Evolutionary conservation across 2,113 vertebrate genomes (phyloP).

Genomic region (Sinocyclocheilus grahami): DNA sequence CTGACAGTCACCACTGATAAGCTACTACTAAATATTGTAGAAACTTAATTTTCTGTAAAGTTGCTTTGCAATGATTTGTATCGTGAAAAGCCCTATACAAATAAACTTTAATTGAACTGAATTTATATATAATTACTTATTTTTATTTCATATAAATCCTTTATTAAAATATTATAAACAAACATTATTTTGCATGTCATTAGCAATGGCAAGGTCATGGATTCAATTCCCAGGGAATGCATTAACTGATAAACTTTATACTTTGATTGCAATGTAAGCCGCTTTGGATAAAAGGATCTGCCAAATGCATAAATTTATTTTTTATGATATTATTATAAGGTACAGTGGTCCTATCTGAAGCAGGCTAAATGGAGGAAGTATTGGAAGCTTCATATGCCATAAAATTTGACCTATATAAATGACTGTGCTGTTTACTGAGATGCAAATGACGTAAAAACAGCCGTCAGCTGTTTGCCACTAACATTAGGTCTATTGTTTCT

Average conservation of each 20-base stretch:
- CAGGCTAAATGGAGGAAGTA: not conserved
- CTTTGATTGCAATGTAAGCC: not conserved
- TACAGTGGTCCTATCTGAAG: not conserved
- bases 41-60: too few species aligned
- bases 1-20: too few species aligned
- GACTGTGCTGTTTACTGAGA: slow-evolving; percentile 33
- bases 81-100: too few species aligned
- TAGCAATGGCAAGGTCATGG: not conserved
- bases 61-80: too few species aligned
- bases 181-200: not conserved
- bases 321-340: not conserved
- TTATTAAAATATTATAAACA: too few species aligned
- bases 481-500: slow-evolving; percentile 33
- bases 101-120: too few species aligned
- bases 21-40: too few species aligned
- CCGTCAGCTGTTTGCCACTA: not conserved
- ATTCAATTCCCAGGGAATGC: not conserved
- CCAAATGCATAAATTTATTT: not conserved
- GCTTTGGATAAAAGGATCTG: not conserved
- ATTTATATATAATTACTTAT: too few species aligned
- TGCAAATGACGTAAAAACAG: slow-evolving; percentile 8
- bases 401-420: slow-evolving; percentile 47
- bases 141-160: too few species aligned
- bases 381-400: not conserved
- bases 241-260: not conserved